Evolutionary conservation across 2,113 vertebrate species (phyloP).

Genomic region (Ifrita kowaldi): DNA sequence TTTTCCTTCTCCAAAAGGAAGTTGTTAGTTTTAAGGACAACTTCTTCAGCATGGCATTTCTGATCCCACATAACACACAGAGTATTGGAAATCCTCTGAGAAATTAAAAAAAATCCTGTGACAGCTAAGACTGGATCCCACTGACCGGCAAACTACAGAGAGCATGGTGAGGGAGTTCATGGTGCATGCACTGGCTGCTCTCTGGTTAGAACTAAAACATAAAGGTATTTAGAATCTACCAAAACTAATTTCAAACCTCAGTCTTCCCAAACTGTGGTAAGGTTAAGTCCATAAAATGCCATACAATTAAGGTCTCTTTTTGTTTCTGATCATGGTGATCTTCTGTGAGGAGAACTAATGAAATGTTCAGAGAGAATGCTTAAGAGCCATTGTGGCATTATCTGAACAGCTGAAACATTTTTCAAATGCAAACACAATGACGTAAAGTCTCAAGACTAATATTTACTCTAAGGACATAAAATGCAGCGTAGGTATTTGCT

Average conservation of each 20-base stretch:
- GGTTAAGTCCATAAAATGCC: not conserved
- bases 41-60: not conserved
- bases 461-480: not conserved
- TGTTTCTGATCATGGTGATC: not conserved
- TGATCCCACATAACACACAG: not conserved
- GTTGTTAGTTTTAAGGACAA: not conserved
- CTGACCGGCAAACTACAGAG: not conserved
- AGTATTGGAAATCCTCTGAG: not conserved
- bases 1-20: not conserved
- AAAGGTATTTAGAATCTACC: not conserved
- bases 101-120: not conserved
- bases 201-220: not conserved
- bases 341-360: not conserved
- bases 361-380: not conserved
- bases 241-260: not conserved
- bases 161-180: not conserved
- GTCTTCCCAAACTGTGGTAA: not conserved
- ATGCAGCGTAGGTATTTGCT: not conserved
- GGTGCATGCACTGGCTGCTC: not conserved
- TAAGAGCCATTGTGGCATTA: not conserved
- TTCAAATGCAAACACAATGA: not conserved
- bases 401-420: not conserved
- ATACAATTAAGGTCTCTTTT: not conserved
- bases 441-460: not conserved
- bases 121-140: not conserved